These are phyloP conservation scores for Pangasius larnaudii DNA, from an alignment of 2,797 vertebrate species.

Conservation along the genomic window DNA sequence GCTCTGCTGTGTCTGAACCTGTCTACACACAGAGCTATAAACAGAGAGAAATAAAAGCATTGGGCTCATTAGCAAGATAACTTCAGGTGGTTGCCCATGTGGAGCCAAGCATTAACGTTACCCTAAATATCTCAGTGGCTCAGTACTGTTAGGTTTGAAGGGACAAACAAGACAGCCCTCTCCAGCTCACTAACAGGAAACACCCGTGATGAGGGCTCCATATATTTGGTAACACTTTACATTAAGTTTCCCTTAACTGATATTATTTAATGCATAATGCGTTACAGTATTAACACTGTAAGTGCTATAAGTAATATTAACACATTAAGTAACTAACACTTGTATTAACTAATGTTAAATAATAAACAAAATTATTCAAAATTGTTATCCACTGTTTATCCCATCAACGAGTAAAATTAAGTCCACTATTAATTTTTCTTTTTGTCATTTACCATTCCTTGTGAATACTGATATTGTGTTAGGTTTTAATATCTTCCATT, in stretches of 20 bases:
- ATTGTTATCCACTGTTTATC: not conserved
- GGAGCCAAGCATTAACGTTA: not conserved
- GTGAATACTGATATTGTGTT: not conserved
- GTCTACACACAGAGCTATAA: slow-evolving; percentile 18
- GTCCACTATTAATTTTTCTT: not conserved
- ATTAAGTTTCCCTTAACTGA: not conserved
- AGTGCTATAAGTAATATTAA: not conserved
- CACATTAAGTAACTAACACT: no score
- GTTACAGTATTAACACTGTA: not conserved
- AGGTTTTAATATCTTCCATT: not conserved
- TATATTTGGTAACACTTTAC: slow-evolving; percentile 13
- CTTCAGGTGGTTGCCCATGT: slow-evolving; percentile 26
- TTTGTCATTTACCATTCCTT: not conserved
- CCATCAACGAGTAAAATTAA: not conserved
- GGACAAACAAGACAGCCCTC: not conserved
- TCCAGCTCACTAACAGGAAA: slow-evolving; percentile 12
- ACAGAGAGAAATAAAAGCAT: slow-evolving; percentile 3
- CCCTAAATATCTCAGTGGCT: not conserved
- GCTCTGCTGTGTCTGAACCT: not conserved
- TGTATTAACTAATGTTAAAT: not conserved
- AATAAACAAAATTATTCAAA: not conserved
- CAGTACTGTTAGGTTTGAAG: not conserved
- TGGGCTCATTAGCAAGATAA: not conserved
- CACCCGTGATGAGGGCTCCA: not conserved
- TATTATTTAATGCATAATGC: not conserved